Evolutionary conservation across 2,888 invertebrate genomes (phyloP).

Genomic region (Scaptodrosophila latifasciaeformis): DNA sequence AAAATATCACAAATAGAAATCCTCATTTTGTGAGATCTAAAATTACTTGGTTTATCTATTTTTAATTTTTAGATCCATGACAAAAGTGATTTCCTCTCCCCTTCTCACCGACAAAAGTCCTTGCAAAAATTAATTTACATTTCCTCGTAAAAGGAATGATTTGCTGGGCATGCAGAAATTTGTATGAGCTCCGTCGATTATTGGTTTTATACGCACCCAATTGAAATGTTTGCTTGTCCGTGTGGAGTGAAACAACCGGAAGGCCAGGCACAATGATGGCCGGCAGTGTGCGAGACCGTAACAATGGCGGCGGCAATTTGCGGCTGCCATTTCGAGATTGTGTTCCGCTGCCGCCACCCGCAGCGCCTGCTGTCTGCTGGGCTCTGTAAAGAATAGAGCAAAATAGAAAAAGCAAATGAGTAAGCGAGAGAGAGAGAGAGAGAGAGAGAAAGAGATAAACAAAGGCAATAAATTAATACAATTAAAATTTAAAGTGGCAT

Average conservation of each 20-base stretch:
- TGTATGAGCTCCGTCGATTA: too few relatives aligned
- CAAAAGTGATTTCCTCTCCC: too few relatives aligned
- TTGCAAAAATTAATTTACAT: too few relatives aligned
- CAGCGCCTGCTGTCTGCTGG: slow-evolving; percentile 73
- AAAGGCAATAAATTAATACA: slow-evolving; percentile 48
- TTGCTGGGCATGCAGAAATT: too few relatives aligned
- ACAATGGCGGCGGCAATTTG: slow-evolving; percentile 82
- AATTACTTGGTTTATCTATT: too few relatives aligned
- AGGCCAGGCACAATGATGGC: slow-evolving; percentile 91
- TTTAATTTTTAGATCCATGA: too few relatives aligned
- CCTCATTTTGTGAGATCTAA: too few relatives aligned
- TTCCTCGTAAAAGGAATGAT: too few relatives aligned
- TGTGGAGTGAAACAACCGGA: slow-evolving; percentile 85
- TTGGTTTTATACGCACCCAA: slow-evolving; percentile 73
- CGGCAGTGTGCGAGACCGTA: slow-evolving; percentile 89
- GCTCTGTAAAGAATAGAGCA: slow-evolving; percentile 70
- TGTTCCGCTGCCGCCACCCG: slow-evolving; percentile 49
- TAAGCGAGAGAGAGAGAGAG: too few relatives aligned
- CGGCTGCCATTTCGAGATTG: slow-evolving; percentile 73
- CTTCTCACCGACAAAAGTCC: too few relatives aligned
- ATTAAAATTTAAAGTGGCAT: slow-evolving; percentile 47
- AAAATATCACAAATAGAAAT: too few relatives aligned
- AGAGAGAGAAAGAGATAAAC: slow-evolving; percentile 2
- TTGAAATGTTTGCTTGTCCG: slow-evolving; percentile 80
- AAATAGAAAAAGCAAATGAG: neutral